Percentiles rank a stretch among this genome's conserved stretches.
These are phyloP conservation scores for Carabus problematicus DNA, from an alignment of 2,888 invertebrate genomes.

Conservation along the genomic window DNA sequence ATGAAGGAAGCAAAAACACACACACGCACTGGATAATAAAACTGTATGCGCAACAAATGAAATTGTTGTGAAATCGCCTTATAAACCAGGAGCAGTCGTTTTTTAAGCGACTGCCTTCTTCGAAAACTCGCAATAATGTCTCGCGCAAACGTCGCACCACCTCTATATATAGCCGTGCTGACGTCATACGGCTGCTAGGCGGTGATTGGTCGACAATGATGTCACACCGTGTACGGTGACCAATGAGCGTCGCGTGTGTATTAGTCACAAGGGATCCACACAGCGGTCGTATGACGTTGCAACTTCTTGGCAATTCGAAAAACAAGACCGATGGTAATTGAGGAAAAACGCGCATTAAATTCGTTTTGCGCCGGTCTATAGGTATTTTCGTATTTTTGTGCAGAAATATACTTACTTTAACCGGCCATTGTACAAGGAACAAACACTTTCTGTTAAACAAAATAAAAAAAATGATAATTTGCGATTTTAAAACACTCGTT, in stretches of 20 bases:
- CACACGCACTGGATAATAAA: slow-evolving; percentile 17
- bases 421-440: slow-evolving; percentile 7
- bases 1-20: slow-evolving; percentile 4
- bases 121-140: slow-evolving; percentile 14
- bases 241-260: slow-evolving; percentile 1
- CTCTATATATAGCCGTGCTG: slow-evolving; percentile 22
- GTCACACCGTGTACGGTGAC: slow-evolving; percentile 11
- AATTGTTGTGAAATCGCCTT: slow-evolving; percentile 36
- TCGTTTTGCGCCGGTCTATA: not conserved
- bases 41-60: slow-evolving; percentile 26
- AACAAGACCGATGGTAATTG: slow-evolving; percentile 8
- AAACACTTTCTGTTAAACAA: slow-evolving; percentile 21
- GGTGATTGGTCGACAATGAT: slow-evolving; percentile 24
- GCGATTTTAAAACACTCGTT: not conserved
- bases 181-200: slow-evolving; percentile 1
- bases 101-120: slow-evolving; percentile 18
- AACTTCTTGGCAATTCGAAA: slow-evolving; percentile 12
- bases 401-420: slow-evolving; percentile 19
- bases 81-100: slow-evolving; percentile 1
- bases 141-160: slow-evolving; percentile 2
- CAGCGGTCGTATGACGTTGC: slow-evolving; percentile 25
- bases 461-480: not conserved
- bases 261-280: slow-evolving; percentile 28
- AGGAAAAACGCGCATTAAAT: slow-evolving; percentile 9
- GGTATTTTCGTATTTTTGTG: slow-evolving; percentile 6